Conservation (phyloP, 2,797 vertebrate genomes). For the Propithecus perrieri region DNA sequence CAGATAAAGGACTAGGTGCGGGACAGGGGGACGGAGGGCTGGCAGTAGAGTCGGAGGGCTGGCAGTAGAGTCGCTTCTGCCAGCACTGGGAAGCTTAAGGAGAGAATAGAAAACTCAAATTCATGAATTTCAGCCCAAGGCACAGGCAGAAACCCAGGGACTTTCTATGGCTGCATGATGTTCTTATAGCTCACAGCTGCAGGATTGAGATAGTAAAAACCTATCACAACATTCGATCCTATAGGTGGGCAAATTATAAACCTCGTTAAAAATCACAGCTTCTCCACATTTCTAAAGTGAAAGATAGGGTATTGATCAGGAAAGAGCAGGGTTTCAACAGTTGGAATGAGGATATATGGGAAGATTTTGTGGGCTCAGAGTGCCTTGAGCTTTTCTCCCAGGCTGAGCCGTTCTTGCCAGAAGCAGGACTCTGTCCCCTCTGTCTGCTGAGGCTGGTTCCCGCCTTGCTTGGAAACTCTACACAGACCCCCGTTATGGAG, state of each 20-base stretch:
- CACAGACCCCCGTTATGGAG: not conserved
- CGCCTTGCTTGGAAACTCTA: not conserved
- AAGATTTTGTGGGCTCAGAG: not conserved
- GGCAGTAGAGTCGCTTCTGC: not conserved
- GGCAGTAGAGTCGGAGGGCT: not conserved
- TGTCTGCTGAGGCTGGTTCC: not conserved
- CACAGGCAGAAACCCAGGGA: not conserved
- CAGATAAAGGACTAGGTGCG: not conserved
- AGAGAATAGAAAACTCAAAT: not conserved
- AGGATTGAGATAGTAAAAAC: not conserved
- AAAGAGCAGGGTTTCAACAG: not conserved
- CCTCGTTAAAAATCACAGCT: not conserved
- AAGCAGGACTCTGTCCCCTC: not conserved
- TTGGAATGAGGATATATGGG: not conserved
- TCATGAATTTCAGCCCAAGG: not conserved
- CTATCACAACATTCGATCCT: not conserved
- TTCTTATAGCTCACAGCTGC: not conserved
- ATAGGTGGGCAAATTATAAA: not conserved
- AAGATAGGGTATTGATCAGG: not conserved
- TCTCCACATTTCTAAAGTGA: not conserved
- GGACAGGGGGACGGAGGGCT: rapidly evolving
- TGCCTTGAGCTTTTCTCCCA: not conserved
- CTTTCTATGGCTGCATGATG: not conserved
- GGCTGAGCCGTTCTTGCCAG: not conserved
- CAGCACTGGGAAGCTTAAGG: not conserved